These are phyloP conservation scores for Eudyptes chrysolophus DNA, from an alignment of 2,113 vertebrate genomes.

Conservation along the genomic window DNA sequence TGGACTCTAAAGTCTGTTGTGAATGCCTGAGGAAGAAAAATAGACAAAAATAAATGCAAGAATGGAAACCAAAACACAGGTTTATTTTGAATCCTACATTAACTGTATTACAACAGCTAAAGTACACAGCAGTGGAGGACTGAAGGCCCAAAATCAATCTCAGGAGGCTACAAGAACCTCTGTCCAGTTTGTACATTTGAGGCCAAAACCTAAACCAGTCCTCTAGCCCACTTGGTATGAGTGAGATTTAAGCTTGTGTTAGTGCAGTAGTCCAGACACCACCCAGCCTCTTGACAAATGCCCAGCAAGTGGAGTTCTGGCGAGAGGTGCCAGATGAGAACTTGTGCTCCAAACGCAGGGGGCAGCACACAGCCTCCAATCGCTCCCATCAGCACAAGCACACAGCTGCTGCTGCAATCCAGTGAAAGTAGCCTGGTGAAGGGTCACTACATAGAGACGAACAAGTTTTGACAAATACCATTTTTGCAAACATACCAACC, in stretches of 20 bases:
- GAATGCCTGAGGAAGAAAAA: conserved; percentile 84
- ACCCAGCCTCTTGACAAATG: neutral
- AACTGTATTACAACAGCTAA: neutral
- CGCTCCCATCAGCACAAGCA: neutral
- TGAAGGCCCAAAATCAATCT: neutral
- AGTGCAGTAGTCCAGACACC: neutral
- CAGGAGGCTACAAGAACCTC: neutral
- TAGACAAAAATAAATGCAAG: neutral
- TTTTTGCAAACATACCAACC: neutral
- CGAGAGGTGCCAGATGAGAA: neutral
- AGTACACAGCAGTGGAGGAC: neutral
- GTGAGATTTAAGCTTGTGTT: neutral
- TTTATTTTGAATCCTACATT: neutral
- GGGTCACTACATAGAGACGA: fast-evolving
- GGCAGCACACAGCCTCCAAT: neutral
- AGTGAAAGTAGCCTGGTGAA: neutral
- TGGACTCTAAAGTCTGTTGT: conserved; percentile 98
- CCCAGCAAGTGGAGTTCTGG: neutral
- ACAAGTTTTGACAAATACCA: neutral
- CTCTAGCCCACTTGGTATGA: neutral
- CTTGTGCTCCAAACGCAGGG: neutral
- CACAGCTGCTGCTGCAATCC: neutral
- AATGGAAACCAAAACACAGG: neutral
- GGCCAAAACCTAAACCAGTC: neutral
- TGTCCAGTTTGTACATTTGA: neutral